Evolutionary conservation across 2,888 invertebrate species (phyloP), one percentile per base, ranked within the genome.

Genomic region (Cosmia trapezina): DNA sequence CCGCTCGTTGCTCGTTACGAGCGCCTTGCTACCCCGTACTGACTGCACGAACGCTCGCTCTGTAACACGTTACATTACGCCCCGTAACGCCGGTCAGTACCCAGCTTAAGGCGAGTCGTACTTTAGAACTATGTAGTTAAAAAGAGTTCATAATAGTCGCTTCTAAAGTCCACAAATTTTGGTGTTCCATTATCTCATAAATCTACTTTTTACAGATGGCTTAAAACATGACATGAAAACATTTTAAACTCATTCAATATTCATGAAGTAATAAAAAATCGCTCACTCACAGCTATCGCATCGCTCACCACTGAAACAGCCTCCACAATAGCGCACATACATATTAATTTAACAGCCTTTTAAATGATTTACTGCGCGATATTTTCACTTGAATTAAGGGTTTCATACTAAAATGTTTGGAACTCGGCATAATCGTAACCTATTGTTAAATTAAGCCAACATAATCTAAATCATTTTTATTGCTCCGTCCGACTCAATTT

Each of bases 291-390:
- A 71, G 61, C 73, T 63, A 71, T 78, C 54, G 84, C 78, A 14
- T 82, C 72, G 77, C 85, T 80, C 76, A 54, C 69, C 56, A 71
- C 78, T 67, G 65, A 81, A 78, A 77, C 78, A 59, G n/a, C 41
- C 79, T 65, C 86, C 81, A 86, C 78, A 87, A 81, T 84, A 80
- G 82, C 78, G 81, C n/a, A 78, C 86, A 90, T 92, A 89, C 89
- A 91, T 91, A 91, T 91, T 91, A 90, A 91, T 90, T 88, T 86
- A 90, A 86, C 87, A 87, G 87, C 89, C 81, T 80, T 81, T 90
- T 88, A 89, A 90, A 91, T 91, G 90, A 92, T 89, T 90, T 89
- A 90, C 84, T 69, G 82, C 83, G 85, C 83, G 80, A 88, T 88
- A 88, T 91, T 90, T 91, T 89, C 88, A 81, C 87, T 89, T 86